A percentile compares a stretch with the other conserved stretches of the same genome.
phyloP scores from a whole-genome alignment of 2,113 vertebrate species.

The Addax nasomaculatus region DNA sequence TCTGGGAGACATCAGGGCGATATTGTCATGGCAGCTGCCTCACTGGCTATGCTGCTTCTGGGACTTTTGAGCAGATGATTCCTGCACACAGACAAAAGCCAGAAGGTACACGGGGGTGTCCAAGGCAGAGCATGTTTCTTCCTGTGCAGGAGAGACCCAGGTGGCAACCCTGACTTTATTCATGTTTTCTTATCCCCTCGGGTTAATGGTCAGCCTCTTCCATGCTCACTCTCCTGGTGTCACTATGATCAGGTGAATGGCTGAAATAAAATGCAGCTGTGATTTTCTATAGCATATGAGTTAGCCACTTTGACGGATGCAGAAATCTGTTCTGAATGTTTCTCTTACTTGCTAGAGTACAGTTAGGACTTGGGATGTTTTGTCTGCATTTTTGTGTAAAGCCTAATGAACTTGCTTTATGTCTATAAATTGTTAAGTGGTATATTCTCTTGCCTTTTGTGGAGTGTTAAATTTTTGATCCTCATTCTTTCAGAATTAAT shows the following conservation, averaged over 20 bases:
- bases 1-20: not conserved
- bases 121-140: not conserved
- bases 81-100: not conserved
- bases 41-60: rapidly evolving
- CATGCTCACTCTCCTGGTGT: not conserved
- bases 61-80: not conserved
- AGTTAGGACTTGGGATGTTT: not conserved
- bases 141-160: not conserved
- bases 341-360: not conserved
- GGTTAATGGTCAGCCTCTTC: not conserved
- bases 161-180: not conserved
- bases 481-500: not conserved
- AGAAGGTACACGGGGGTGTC: not conserved
- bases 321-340: not conserved
- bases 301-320: not conserved
- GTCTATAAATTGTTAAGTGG: not conserved
- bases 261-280: not conserved
- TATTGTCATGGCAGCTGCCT: not conserved
- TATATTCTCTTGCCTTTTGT: not conserved
- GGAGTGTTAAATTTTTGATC: not conserved
- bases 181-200: not conserved
- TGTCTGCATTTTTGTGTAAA: not conserved
- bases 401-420: not conserved
- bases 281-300: not conserved
- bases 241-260: not conserved